Conservation (phyloP, 2,888 invertebrate genomes). For the Alitta virens region DNA sequence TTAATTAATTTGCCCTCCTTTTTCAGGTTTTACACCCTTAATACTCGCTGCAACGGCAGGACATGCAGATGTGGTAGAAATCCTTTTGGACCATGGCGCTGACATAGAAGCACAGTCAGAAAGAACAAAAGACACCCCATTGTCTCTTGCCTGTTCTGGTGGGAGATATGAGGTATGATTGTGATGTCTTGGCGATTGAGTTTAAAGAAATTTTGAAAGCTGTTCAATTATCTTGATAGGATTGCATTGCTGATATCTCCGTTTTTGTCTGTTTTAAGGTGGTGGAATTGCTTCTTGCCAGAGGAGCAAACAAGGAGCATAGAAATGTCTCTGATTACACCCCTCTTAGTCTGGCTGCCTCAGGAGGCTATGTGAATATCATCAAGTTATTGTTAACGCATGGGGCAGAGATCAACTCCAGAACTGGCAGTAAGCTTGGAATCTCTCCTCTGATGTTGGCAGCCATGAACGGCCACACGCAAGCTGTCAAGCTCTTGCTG, state of each 20-base stretch:
- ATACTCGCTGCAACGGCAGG: conserved; percentile 97
- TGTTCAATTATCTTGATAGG: too few relatives aligned
- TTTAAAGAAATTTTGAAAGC: too few relatives aligned
- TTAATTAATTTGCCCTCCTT: too few relatives aligned
- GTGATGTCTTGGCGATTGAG: too few relatives aligned
- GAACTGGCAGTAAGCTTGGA: conserved; percentile 85
- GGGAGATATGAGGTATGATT: conserved; percentile 92
- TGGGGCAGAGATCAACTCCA: conserved; percentile 97
- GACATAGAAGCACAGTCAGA: conserved; percentile 98
- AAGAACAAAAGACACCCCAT: conserved; percentile 96
- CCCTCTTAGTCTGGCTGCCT: conserved; percentile 95
- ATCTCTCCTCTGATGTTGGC: conserved; percentile 99
- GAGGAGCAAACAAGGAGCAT: conserved; percentile 90
- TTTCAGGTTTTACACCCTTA: conserved; percentile 87
- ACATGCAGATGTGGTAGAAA: conserved; percentile 83
- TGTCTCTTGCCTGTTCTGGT: conserved; percentile 95
- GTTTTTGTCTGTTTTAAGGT: conserved; percentile 60
- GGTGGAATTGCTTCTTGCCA: conserved; percentile 83
- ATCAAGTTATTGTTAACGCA: conserved; percentile 88
- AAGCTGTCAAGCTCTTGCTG: conserved; percentile 88
- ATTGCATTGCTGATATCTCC: neutral
- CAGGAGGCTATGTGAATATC: conserved; percentile 97
- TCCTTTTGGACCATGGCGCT: conserved; percentile 88
- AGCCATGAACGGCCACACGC: conserved; percentile 97
- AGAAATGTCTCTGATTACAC: conserved; percentile 99